These are phyloP conservation scores for Uromys caudimaculatus DNA, from an alignment of 2,797 vertebrate genomes.

Conservation along the genomic window DNA sequence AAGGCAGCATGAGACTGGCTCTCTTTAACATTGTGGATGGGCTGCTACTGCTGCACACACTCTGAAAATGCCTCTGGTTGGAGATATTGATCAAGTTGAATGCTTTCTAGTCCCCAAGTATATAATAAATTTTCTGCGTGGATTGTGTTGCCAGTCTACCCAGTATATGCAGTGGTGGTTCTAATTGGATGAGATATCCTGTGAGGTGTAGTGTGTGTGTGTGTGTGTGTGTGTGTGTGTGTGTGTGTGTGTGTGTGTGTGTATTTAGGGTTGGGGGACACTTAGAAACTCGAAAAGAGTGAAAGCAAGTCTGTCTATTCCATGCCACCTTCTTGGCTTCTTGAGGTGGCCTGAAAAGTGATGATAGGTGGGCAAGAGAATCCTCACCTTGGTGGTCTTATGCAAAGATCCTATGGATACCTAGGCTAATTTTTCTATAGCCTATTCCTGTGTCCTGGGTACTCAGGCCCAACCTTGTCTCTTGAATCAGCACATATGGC, in stretches of 20 bases:
- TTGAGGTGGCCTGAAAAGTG: neutral
- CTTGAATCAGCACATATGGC: accelerated
- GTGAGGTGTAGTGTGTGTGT: neutral
- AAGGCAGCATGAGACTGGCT: neutral
- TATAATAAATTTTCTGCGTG: constrained; percentile 40
- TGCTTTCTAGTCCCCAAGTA: constrained; percentile 51
- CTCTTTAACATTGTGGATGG: neutral
- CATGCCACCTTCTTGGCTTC: neutral
- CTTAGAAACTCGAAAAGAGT: neutral
- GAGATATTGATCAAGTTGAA: constrained; percentile 64
- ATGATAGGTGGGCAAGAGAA: neutral
- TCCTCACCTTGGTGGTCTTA: neutral
- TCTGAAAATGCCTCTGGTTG: constrained; percentile 51
- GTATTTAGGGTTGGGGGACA: neutral
- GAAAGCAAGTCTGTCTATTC: neutral
- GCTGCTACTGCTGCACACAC: neutral
- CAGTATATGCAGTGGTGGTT: neutral
- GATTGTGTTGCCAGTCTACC: neutral
- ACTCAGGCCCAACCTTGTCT: accelerated
- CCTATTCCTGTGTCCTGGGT: neutral
- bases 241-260: neutral
- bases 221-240: neutral
- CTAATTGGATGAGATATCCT: neutral
- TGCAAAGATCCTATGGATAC: neutral
- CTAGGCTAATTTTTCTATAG: neutral